These are phyloP conservation scores for Procapra przewalskii DNA, from an alignment of 2,113 vertebrate genomes.

Conservation along the genomic window DNA sequence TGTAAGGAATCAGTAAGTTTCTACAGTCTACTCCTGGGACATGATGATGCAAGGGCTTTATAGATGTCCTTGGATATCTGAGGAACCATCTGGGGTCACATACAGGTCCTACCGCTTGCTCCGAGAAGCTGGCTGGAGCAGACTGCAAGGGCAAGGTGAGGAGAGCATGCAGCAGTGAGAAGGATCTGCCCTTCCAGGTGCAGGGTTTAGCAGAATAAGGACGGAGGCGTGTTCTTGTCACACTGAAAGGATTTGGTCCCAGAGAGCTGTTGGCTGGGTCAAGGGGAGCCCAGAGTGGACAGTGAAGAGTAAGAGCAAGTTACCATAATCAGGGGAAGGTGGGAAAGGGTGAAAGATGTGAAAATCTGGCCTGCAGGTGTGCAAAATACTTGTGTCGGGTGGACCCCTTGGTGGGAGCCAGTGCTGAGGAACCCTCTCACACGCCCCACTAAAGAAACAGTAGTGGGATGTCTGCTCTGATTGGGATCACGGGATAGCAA, in stretches of 20 bases:
- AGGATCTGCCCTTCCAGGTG: neutral
- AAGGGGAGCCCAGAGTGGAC: neutral
- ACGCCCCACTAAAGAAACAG: neutral
- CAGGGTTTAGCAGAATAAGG: neutral
- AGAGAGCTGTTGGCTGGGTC: neutral
- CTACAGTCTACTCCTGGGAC: neutral
- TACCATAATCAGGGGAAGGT: neutral
- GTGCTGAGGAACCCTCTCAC: neutral
- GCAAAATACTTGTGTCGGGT: neutral
- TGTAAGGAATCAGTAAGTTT: neutral
- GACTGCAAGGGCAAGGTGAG: neutral
- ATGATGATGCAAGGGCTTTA: neutral
- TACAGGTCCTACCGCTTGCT: too few species aligned
- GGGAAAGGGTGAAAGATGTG: neutral
- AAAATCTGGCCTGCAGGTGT: neutral
- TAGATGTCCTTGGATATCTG: neutral
- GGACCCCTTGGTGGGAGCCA: neutral
- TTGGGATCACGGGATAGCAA: neutral
- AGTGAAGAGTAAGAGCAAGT: neutral
- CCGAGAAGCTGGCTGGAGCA: neutral
- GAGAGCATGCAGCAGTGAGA: neutral
- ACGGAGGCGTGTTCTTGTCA: neutral
- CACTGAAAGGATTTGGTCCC: neutral
- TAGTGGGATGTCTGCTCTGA: neutral
- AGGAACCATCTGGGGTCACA: neutral